Evolutionary conservation across 2,888 invertebrate genomes (phyloP).

Genomic region (Xanthia togata): DNA sequence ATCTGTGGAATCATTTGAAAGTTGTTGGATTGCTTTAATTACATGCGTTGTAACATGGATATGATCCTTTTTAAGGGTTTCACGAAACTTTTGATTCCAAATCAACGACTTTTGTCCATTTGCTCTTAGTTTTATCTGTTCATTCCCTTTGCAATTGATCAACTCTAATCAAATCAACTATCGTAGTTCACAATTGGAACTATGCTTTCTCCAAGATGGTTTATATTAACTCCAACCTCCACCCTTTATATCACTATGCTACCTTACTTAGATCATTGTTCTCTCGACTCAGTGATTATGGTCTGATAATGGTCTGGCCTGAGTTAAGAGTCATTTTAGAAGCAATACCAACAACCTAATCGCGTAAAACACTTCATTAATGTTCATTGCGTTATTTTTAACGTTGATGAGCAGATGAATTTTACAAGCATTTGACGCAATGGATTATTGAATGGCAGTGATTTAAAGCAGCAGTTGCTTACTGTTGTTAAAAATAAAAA

Average conservation of each 20-base stretch:
- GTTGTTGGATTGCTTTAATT: conserved; percentile 43
- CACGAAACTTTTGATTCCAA: neutral
- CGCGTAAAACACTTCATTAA: neutral
- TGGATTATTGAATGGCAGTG: too few relatives aligned
- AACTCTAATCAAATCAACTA: neutral
- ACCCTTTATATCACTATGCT: neutral
- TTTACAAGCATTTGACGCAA: neutral
- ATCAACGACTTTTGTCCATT: neutral
- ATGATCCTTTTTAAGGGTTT: neutral
- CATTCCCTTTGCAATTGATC: neutral
- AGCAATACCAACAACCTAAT: neutral
- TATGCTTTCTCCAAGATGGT: neutral
- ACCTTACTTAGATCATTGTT: neutral
- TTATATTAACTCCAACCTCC: too few relatives aligned
- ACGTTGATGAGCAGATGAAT: neutral
- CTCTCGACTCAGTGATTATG: neutral
- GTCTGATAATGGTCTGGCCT: neutral
- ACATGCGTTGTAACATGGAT: conserved; percentile 7
- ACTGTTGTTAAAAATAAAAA: too few relatives aligned
- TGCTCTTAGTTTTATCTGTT: neutral
- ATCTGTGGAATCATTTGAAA: conserved; percentile 31
- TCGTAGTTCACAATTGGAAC: too few relatives aligned
- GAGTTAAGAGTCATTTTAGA: neutral
- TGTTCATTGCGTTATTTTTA: neutral
- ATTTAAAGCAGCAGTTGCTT: too few relatives aligned